Conservation (phyloP, 2,888 invertebrate species). For the Tetanocera ferruginea region DNA sequence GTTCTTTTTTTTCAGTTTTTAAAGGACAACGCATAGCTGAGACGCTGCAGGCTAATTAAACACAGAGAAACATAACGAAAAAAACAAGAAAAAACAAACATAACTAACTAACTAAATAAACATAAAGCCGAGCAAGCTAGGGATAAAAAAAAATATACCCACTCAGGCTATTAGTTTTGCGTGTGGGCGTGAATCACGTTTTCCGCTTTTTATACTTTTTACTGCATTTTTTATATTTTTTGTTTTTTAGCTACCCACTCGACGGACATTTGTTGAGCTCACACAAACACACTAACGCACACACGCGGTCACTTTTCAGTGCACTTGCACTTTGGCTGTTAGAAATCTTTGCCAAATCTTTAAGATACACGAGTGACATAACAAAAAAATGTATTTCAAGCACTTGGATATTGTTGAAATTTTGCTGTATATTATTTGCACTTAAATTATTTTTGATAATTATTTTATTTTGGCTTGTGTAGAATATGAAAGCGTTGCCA, state of each 20-base stretch:
- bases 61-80: not conserved
- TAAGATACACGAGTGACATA: not conserved
- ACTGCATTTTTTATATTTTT: not conserved
- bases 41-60: not conserved
- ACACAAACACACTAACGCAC: not conserved
- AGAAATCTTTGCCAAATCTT: not conserved
- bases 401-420: not conserved
- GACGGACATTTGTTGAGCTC: not conserved
- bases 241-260: not conserved
- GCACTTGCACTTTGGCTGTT: slow-evolving; percentile 14
- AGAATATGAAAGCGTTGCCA: not conserved
- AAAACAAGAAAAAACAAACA: no score
- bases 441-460: not conserved
- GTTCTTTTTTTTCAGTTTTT: not conserved
- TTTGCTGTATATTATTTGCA: not conserved
- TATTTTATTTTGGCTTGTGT: not conserved
- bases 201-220: not conserved
- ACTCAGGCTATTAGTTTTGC: not conserved
- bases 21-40: not conserved
- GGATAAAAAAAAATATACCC: not conserved
- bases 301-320: not conserved
- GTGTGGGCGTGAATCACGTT: not conserved
- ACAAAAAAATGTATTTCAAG: not conserved
- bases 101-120: not conserved
- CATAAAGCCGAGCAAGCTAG: not conserved